Evolutionary conservation across 2,113 vertebrate genomes (phyloP), one percentile per base, ranked within the genome.

Genomic region (Bufo bufo): DNA sequence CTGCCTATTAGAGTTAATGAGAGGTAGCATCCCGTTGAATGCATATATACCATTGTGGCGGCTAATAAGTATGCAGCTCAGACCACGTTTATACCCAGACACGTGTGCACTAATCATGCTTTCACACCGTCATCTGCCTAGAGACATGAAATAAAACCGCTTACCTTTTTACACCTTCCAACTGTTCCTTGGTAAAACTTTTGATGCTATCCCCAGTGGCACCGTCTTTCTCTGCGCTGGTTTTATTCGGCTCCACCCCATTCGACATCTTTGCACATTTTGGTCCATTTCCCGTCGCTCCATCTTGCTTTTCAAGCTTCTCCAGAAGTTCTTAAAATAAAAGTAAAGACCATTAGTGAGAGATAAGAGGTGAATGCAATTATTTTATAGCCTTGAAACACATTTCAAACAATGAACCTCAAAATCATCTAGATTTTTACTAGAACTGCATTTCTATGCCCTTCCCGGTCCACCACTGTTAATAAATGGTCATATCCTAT

Each of bases 81-180:
- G 33, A 33, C 33, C 33, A 33, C 33, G 33, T 33, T 33, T 33
- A 33, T 33, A 33, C 33, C 0, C 1, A 33, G 33, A 33, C 33
- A 33, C 33, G 33, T 33, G 33, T 33, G 33, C 33, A 33, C 33
- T 33, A 33, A 33, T 33, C 33, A 33, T 33, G 33, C 33, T 1
- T 33, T 33, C 33, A 33, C 33, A 33, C 33, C 0, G 0, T 33
- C 33, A 33, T 33, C 33, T 33, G 33, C 33, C 33, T 33, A 33
- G 33, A 33, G 33, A 33, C 33, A 33, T 33, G 33, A 33, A 33
- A 33, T 33, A 33, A 33, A 33, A 33, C 33, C 33, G 9, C 10
- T 33, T 95, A 99, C 98, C 96, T 98, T 91, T 96, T 95, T 78
- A 99, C 98, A 20, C 97, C 97, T 81, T 99, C 98, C 58, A 97